These are phyloP conservation scores for Epinotia demarniana DNA, from an alignment of 2,888 invertebrate genomes.

Conservation along the genomic window DNA sequence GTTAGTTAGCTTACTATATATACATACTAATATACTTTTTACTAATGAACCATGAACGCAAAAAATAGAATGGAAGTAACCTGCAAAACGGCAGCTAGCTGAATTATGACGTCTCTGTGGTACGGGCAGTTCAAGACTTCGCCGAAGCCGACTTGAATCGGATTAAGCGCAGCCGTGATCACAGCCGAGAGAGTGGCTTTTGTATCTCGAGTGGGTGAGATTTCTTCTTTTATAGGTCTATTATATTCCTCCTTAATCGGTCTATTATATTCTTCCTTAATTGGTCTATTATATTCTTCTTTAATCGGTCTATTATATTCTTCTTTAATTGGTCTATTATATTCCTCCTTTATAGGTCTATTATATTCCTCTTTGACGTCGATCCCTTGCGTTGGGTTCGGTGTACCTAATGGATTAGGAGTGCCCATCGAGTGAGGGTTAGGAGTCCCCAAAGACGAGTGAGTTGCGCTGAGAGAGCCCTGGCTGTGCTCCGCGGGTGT, in stretches of 20 bases:
- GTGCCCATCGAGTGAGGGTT: conserved; percentile 76
- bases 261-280: conserved; percentile 55
- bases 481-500: conserved; percentile 77
- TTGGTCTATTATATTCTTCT: conserved; percentile 44
- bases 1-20: background rate
- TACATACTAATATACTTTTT: background rate
- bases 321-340: conserved; percentile 37
- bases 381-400: conserved; percentile 70
- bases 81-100: conserved; percentile 92
- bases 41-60: background rate
- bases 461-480: conserved; percentile 76
- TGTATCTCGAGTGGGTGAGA: conserved; percentile 68
- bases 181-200: conserved; percentile 69
- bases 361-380: conserved; percentile 62
- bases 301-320: conserved; percentile 22
- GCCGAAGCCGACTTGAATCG: conserved; percentile 88
- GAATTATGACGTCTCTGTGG: conserved; percentile 94
- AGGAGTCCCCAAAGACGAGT: conserved; percentile 75
- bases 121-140: conserved; percentile 95
- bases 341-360: conserved; percentile 33
- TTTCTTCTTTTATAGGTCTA: conserved; percentile 67
- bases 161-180: conserved; percentile 79
- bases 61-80: conserved; percentile 63
- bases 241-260: conserved; percentile 65
- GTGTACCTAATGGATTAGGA: conserved; percentile 72